Conservation (phyloP, 2,888 invertebrate genomes). For the Hypercompe scribonia region DNA sequence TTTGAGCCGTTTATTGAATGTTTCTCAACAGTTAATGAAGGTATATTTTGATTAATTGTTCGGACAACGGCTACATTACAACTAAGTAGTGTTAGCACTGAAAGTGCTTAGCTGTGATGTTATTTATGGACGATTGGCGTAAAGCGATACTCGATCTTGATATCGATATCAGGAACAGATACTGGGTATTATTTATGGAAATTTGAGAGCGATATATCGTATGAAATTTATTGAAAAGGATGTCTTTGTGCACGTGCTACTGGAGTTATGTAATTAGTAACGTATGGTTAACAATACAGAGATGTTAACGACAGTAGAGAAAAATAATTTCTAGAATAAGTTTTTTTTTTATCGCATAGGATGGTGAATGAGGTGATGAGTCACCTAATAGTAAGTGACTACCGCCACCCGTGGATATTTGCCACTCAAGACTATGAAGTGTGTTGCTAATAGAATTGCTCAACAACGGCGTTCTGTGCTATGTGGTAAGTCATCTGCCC, state of each 20-base stretch:
- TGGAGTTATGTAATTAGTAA: background rate
- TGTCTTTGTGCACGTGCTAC: background rate
- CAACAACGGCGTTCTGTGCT: too few species aligned
- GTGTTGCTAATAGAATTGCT: too few species aligned
- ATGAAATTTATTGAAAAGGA: background rate
- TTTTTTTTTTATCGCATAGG: too few species aligned
- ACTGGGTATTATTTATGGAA: slow-evolving; percentile 5
- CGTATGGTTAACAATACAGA: background rate
- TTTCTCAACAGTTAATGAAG: background rate
- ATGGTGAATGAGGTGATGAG: too few species aligned
- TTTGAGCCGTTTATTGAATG: slow-evolving; percentile 9
- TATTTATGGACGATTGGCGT: slow-evolving; percentile 10
- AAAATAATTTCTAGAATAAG: too few species aligned
- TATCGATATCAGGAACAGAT: background rate
- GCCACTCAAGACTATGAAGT: too few species aligned
- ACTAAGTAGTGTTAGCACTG: background rate
- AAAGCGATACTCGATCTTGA: background rate
- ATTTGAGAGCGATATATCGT: slow-evolving; percentile 2
- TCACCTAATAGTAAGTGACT: too few species aligned
- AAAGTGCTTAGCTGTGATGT: slow-evolving; percentile 14
- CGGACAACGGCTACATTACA: slow-evolving; percentile 1
- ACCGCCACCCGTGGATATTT: too few species aligned
- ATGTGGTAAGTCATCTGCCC: too few species aligned
- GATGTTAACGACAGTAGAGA: background rate
- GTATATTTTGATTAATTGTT: slow-evolving; percentile 14